Conservation (phyloP, 2,888 invertebrate species). For the Eurytoma californica region DNA sequence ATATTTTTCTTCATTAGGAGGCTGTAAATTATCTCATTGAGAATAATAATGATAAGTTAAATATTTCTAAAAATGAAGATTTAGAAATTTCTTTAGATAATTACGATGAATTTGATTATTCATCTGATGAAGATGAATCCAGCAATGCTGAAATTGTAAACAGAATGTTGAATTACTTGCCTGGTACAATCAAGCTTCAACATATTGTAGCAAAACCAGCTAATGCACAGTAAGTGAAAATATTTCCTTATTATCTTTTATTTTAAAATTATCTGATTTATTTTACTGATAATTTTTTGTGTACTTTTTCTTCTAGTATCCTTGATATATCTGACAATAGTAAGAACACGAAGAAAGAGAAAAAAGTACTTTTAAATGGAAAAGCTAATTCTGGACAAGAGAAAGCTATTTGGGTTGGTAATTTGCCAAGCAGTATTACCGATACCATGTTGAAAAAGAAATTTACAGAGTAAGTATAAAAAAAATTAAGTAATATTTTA, state of each 20-base stretch:
- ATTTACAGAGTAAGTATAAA: conserved; percentile 52
- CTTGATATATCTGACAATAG: not conserved
- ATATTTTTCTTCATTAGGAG: conserved; percentile 25
- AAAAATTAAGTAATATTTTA: not conserved
- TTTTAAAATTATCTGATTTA: not conserved
- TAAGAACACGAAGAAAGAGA: conserved; percentile 5
- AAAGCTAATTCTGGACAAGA: conserved; percentile 22
- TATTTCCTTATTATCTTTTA: not conserved
- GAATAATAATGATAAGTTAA: not conserved
- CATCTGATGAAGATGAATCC: conserved; percentile 60
- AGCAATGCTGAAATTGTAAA: conserved; percentile 60
- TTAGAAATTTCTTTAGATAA: conserved; percentile 19
- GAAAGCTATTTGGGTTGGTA: conserved; percentile 57
- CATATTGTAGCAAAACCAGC: conserved; percentile 15
- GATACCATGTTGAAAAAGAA: conserved; percentile 50
- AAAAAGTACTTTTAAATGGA: not conserved
- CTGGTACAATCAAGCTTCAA: conserved; percentile 27
- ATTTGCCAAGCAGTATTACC: conserved; percentile 47
- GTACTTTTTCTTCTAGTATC: not conserved
- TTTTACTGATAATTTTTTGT: not conserved
- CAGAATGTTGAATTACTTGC: conserved; percentile 57
- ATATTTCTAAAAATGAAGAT: not conserved
- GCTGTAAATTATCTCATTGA: conserved; percentile 21
- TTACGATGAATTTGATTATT: conserved; percentile 53
- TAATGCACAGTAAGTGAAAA: conserved; percentile 2